Evolutionary conservation across 2,113 vertebrate species (phyloP), one percentile per base, ranked within the genome.

Genomic region (Etheostoma cragini): DNA sequence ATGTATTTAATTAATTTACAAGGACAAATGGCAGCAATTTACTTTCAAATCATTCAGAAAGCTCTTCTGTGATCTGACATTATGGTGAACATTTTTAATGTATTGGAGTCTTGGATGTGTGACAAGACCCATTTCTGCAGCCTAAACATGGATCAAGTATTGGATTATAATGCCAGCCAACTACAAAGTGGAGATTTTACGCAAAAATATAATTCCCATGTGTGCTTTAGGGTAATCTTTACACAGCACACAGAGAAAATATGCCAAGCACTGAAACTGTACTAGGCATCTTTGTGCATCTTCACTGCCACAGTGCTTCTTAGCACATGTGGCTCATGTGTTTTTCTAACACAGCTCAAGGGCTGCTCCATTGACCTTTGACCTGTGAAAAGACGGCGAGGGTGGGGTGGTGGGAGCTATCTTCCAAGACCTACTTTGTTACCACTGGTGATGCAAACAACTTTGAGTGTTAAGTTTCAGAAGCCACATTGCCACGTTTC

Each of bases 331-430:
- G 17, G 50, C 16, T 64, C 53, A 30, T 30, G 26, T 71, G 69
- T 58, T 2, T 66, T 46, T 64, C 52, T 80, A 26, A 52, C 60
- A 14, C 35, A 66, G 80, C 78, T 78, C 62, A 33, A 52, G 47
- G 79, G 49, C 70, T 78, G 72, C 69, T 74, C 56, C 61, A 30
- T 7, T 77, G 71, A 90, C 85, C 83, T 86, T 60, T 76, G 83
- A 86, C 85, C 83, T 15, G 14, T 68, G 42, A n/a, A 42, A 84
- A 50, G 24, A 17, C 53, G 11, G 21, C 1, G 22, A 19, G 50
- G 30, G 46, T 26, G 65, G 17, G 13, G 1, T 8, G 46, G 22
- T 24, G 46, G 47, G 33, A 53, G 38, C 7, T 19, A 12, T 57
- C 22, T 24, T n/a, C 22, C 16, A 24, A 54, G 46, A 21, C n/a